These are phyloP conservation scores for Pycnomerus fuliginosus DNA, from an alignment of 2,888 invertebrate species.

Conservation along the genomic window DNA sequence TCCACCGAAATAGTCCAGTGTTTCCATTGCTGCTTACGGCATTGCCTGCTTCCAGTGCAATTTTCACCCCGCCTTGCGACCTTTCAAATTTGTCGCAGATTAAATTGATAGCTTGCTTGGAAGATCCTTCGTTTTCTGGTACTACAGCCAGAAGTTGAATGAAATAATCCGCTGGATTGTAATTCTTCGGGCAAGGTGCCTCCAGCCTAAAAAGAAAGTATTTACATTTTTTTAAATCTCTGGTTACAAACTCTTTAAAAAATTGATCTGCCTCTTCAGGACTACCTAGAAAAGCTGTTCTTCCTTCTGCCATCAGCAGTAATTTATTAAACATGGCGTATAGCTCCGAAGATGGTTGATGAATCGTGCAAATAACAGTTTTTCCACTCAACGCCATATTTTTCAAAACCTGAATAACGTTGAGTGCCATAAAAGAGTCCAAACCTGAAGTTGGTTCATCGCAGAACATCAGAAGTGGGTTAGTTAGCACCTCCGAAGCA, in stretches of 20 bases:
- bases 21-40: constrained; percentile 48
- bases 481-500: constrained; percentile 94
- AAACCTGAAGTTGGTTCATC: constrained; percentile 97
- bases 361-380: constrained; percentile 89
- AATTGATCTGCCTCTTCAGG: constrained; percentile 76
- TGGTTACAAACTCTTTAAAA: constrained; percentile 69
- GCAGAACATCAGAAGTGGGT: constrained; percentile 93
- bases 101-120: constrained; percentile 73
- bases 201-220: constrained; percentile 70
- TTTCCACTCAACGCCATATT: constrained; percentile 77
- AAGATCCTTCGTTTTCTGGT: constrained; percentile 79
- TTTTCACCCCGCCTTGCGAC: constrained; percentile 63
- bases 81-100: constrained; percentile 76
- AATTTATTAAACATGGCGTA: constrained; percentile 89
- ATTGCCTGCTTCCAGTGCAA: constrained; percentile 60
- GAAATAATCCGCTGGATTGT: constrained; percentile 93
- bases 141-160: constrained; percentile 85
- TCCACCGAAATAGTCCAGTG: too few species aligned
- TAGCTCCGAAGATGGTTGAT: constrained; percentile 92
- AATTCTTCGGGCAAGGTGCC: constrained; percentile 82
- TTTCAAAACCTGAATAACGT: constrained; percentile 81
- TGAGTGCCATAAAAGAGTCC: constrained; percentile 96
- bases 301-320: constrained; percentile 87
- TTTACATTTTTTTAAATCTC: not conserved
- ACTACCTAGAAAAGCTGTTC: constrained; percentile 85